Conservation (phyloP, 2,797 vertebrate species). For the Melanotaenia nigrans region DNA sequence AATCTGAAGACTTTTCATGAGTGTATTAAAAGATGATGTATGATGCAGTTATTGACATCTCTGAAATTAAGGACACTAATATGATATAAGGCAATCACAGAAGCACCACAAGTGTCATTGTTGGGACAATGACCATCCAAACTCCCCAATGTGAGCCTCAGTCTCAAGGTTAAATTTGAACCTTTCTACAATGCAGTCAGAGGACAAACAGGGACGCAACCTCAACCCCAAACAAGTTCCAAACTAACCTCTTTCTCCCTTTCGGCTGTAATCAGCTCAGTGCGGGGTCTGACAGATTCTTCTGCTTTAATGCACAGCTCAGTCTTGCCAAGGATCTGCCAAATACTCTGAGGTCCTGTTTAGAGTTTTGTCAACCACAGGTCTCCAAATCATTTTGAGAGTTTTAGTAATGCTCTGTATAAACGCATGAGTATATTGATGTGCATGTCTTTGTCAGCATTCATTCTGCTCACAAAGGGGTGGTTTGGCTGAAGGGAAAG, state of each 20-base stretch:
- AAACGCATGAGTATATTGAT: constrained; percentile 74
- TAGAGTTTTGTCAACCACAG: constrained; percentile 75
- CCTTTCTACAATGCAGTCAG: constrained; percentile 42
- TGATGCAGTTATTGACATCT: neutral
- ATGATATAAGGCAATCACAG: constrained; percentile 3
- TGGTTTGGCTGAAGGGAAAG: constrained; percentile 77
- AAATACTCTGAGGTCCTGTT: constrained; percentile 70
- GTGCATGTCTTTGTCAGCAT: constrained; percentile 83
- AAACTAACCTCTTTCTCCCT: constrained; percentile 48
- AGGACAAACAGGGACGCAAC: constrained; percentile 66
- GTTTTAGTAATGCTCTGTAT: constrained; percentile 72
- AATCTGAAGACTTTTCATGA: neutral
- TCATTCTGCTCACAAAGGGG: constrained; percentile 69
- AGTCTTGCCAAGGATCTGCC: constrained; percentile 69
- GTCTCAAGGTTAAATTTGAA: constrained; percentile 8
- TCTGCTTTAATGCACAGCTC: constrained; percentile 50
- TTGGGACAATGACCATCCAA: constrained; percentile 22
- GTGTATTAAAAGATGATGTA: neutral
- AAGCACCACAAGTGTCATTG: constrained; percentile 46
- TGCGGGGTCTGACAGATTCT: constrained; percentile 60
- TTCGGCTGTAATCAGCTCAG: constrained; percentile 62
- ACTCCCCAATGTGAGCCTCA: constrained; percentile 15
- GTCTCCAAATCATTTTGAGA: constrained; percentile 77
- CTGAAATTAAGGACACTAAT: constrained; percentile 17
- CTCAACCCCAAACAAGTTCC: constrained; percentile 48